Evolutionary conservation across 2,888 invertebrate genomes (phyloP), one percentile per base, ranked within the genome.

Genomic region (Cantharis lateralis): DNA sequence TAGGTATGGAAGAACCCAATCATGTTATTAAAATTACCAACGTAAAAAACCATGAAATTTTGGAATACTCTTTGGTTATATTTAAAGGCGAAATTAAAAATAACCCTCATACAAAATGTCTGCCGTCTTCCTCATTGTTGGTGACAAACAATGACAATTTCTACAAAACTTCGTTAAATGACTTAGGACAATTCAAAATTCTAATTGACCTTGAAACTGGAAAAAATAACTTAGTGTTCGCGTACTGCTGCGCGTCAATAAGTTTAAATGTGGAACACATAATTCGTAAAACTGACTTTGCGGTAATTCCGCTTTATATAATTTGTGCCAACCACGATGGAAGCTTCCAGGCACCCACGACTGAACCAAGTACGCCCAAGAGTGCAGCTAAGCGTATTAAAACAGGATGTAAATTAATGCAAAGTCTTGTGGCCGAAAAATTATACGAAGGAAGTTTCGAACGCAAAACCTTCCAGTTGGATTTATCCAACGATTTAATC

Each of bases 341-440:
- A 48, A 90, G 90, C 82, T 96, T 96, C 86, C 95, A 95, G 89
- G 89, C 87, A 5, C 89, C 90, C 1, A 81, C 84, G n/a, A 84
- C 84, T 15, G 87, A 89, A 82, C 87, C 89, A 66, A 89, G 88
- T 82, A 92, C 93, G 2, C 89, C 92, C 16, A 91, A 93, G 85
- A 93, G 93, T 87, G 96, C 95, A 15, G 93, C 93, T 82, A 89
- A 91, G 48, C 91, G 95, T 83, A 95, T 98, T 83, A 90, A 92
- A 73, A 88, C 96, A 7, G 94, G 95, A 68, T 91, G 95, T 11
- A 93, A 95, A 84, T 89, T 98, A 71, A 91, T 98, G 78, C 98
- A 98, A 89, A 92, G 94, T 77, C 89, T 98, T 81, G 94, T 95
- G 79, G 96, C 96, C 0, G 96, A 98, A 87, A 97, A 96, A 87